Evolutionary conservation across 2,113 vertebrate genomes (phyloP).

Genomic region (Mesocricetus auratus): DNA sequence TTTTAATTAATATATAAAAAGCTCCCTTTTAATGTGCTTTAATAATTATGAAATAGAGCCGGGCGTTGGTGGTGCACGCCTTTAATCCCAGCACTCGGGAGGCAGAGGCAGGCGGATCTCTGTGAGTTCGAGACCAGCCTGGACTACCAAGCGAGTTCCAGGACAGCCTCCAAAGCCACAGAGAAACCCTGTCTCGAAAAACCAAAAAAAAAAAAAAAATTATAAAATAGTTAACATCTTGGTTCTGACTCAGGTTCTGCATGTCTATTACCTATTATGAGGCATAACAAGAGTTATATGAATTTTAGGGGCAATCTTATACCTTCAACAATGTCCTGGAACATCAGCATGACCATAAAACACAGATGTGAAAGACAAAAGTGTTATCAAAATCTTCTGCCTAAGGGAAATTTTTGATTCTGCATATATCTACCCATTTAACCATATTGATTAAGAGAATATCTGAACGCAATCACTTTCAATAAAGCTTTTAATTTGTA

Average conservation of each 20-base stretch:
- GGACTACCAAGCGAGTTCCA: no score
- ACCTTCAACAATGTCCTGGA: conserved; percentile 52
- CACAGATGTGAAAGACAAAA: conserved; percentile 54
- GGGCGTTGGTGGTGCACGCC: no score
- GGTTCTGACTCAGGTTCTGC: conserved; percentile 27
- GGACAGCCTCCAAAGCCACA: no score
- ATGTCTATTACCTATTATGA: conserved; percentile 25
- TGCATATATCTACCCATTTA: conserved; percentile 30
- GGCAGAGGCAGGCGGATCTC: no score
- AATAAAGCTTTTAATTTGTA: conserved; percentile 40
- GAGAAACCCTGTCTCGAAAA: no score
- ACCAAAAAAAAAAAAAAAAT: no score
- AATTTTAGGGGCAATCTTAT: conserved; percentile 50
- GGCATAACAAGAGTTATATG: conserved; percentile 35
- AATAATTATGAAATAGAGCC: no score
- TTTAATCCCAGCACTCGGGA: no score
- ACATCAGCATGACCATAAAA: conserved; percentile 43
- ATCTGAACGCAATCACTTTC: conserved; percentile 15
- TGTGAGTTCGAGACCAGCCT: no score
- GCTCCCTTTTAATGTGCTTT: conserved; percentile 33
- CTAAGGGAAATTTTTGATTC: conserved; percentile 3
- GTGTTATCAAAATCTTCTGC: not conserved
- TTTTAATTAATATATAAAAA: conserved; percentile 52
- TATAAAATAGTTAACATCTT: conserved; percentile 58
- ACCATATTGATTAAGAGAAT: conserved; percentile 34